phyloP scores from a whole-genome alignment of 2,113 vertebrate genomes.

The Ciconia stormi region DNA sequence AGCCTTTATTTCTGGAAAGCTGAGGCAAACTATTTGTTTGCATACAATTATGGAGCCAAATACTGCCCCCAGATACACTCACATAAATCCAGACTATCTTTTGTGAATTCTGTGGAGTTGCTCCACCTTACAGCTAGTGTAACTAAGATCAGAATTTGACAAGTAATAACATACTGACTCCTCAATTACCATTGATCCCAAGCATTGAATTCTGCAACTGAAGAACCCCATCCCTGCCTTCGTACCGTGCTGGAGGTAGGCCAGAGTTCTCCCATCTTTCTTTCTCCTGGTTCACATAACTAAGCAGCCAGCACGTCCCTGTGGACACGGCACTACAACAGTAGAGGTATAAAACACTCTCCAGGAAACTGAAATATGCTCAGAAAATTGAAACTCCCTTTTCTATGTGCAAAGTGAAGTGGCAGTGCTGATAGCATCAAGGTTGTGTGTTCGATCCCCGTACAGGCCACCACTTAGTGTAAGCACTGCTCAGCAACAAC shows the following conservation, averaged over 20 bases:
- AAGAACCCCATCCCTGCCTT: not conserved
- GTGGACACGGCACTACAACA: not conserved
- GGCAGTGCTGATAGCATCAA: not conserved
- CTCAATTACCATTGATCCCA: not conserved
- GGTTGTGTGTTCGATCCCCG: too few relatives aligned
- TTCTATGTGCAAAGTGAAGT: not conserved
- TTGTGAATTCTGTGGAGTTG: not conserved
- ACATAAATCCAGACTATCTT: not conserved
- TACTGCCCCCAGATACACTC: not conserved
- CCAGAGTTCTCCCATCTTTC: not conserved
- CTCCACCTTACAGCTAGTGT: not conserved
- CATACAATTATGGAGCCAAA: not conserved
- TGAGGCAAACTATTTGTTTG: not conserved
- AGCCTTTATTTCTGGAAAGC: not conserved
- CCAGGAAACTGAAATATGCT: not conserved
- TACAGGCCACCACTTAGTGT: too few relatives aligned
- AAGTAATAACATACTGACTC: not conserved
- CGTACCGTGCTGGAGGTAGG: not conserved
- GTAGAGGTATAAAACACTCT: not conserved
- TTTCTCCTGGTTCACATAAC: not conserved
- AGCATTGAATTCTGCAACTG: not conserved
- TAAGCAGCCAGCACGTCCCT: not conserved
- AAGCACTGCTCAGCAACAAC: too few relatives aligned
- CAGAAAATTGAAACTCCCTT: not conserved
- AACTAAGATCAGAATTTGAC: not conserved